Percentiles rank a stretch among this genome's conserved stretches.
Evolutionary conservation across 2,797 vertebrate species (phyloP).

Genomic region (Dermochelys coriacea): DNA sequence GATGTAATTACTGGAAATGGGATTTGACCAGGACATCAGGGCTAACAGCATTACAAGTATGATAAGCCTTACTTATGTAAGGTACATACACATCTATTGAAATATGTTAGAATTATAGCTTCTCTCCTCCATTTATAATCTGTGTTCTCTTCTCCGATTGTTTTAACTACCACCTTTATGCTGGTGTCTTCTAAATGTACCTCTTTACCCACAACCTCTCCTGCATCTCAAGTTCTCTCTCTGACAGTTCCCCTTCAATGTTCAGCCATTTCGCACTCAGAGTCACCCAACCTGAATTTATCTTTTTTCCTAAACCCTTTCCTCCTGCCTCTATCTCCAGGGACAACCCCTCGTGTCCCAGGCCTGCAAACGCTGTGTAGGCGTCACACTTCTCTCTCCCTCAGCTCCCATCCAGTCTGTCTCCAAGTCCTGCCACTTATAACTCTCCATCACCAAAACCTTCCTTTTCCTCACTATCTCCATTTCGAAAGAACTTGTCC

Average conservation of each 20-base stretch:
- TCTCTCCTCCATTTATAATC: background rate
- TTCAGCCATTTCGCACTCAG: background rate
- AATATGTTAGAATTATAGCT: background rate
- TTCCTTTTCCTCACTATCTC: background rate
- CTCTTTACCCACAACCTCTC: background rate
- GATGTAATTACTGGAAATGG: background rate
- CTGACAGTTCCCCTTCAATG: background rate
- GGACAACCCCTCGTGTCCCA: background rate
- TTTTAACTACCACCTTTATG: background rate
- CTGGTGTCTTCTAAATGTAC: background rate
- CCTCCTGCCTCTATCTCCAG: background rate
- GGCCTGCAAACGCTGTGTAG: background rate
- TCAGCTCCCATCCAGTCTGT: background rate
- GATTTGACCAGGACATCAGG: background rate
- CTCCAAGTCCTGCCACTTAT: background rate
- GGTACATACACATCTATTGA: background rate
- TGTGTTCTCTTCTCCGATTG: background rate
- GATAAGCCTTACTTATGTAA: background rate
- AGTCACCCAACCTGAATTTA: background rate
- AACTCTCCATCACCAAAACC: background rate
- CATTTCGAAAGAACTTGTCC: background rate
- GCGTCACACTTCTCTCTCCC: background rate
- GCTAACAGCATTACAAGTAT: background rate
- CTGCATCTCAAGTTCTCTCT: background rate
- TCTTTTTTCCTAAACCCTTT: background rate